Percentiles rank a stretch among this genome's conserved stretches.
Conservation (phyloP, 2,888 invertebrate species). For the Autographa gamma region DNA sequence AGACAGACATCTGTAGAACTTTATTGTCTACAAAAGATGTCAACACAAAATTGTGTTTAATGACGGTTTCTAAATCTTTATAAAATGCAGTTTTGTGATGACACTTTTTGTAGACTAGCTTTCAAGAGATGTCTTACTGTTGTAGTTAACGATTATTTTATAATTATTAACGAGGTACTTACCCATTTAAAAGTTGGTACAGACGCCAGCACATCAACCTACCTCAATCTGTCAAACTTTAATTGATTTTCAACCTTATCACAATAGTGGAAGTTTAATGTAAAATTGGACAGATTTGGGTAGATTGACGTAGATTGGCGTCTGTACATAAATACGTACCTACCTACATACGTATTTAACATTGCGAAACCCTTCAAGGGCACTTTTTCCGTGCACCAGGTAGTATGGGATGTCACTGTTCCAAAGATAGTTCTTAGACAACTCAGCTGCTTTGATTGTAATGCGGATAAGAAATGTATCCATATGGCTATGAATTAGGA, state of each 20-base stretch:
- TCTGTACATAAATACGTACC: too few relatives aligned
- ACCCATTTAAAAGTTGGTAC: too few relatives aligned
- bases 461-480: not conserved
- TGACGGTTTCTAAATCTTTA: conserved; percentile 14
- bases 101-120: too few relatives aligned
- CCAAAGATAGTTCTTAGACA: not conserved
- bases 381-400: not conserved
- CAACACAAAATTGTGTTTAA: conserved; percentile 12
- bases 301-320: too few relatives aligned
- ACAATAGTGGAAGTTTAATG: too few relatives aligned
- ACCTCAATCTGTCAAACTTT: too few relatives aligned
- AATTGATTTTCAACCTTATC: too few relatives aligned
- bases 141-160: conserved; percentile 7
- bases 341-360: too few relatives aligned
- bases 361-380: not conserved
- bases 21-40: conserved; percentile 13
- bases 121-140: not conserved
- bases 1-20: conserved; percentile 12
- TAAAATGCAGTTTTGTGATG: not conserved
- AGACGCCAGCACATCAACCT: too few relatives aligned
- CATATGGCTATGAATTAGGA: not conserved
- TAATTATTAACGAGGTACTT: not conserved
- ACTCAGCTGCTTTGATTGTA: conserved; percentile 1
- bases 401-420: not conserved
- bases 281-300: too few relatives aligned